Evolutionary conservation across 2,888 invertebrate genomes (phyloP).

Genomic region (Seira musarum): DNA sequence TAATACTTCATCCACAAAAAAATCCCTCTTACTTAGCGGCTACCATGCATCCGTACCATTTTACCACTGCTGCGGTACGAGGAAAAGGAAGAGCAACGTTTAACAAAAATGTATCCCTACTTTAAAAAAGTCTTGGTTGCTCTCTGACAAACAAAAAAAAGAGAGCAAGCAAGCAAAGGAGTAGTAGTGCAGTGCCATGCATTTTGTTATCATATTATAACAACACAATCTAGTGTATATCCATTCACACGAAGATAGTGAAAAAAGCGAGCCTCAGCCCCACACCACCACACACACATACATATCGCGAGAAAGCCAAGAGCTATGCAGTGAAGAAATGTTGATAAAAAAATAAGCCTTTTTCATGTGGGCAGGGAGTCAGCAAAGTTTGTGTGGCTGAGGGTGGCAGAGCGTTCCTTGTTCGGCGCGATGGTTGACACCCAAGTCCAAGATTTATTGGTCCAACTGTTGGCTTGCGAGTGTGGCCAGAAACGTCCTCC

Average conservation of each 20-base stretch:
- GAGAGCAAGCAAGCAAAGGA: background rate
- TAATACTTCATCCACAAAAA: slow-evolving; percentile 10
- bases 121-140: background rate
- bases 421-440: slow-evolving; percentile 70
- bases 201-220: slow-evolving; percentile 9
- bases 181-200: slow-evolving; percentile 1
- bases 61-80: background rate
- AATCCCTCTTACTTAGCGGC: background rate
- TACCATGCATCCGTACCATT: background rate
- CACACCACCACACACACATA: too few species aligned
- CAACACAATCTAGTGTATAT: slow-evolving; percentile 6
- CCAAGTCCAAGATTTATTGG: slow-evolving; percentile 70
- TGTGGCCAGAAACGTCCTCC: slow-evolving; percentile 69
- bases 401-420: slow-evolving; percentile 70
- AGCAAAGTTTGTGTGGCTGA: slow-evolving; percentile 67
- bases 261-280: slow-evolving; percentile 31
- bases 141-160: too few species aligned
- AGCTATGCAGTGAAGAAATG: slow-evolving; percentile 40
- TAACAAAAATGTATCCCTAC: slow-evolving; percentile 4
- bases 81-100: slow-evolving; percentile 1
- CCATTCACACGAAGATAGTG: slow-evolving; percentile 9
- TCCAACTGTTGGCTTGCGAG: slow-evolving; percentile 68
- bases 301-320: slow-evolving; percentile 37
- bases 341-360: slow-evolving; percentile 47
- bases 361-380: slow-evolving; percentile 63